These are phyloP conservation scores for Manacus vitellinus DNA, from an alignment of 2,113 vertebrate species.

Conservation along the genomic window DNA sequence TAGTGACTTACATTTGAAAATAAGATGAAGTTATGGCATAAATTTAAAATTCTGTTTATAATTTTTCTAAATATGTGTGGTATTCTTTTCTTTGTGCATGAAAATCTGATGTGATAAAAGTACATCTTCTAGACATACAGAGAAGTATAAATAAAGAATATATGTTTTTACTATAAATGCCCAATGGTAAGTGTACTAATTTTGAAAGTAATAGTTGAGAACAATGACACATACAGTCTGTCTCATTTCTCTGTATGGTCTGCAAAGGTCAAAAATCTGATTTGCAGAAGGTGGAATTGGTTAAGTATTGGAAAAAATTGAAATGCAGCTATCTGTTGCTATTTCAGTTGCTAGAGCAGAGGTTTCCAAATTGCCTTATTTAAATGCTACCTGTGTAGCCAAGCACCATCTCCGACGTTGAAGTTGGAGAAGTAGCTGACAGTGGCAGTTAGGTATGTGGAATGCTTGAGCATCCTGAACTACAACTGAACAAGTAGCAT, in stretches of 20 bases:
- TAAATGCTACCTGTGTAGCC: not conserved
- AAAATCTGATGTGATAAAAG: not conserved
- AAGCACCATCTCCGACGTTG: not conserved
- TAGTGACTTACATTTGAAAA: not conserved
- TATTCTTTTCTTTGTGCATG: not conserved
- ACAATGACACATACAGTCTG: accelerated
- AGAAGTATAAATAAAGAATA: not conserved
- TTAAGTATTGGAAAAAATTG: not conserved
- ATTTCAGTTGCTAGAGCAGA: not conserved
- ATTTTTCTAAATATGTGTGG: not conserved
- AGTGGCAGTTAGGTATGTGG: not conserved
- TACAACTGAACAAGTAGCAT: not conserved
- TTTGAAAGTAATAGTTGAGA: not conserved
- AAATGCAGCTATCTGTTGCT: not conserved
- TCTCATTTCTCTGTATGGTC: not conserved
- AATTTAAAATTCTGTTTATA: not conserved
- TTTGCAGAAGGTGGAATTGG: not conserved
- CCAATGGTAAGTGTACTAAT: not conserved
- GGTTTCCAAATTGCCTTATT: not conserved
- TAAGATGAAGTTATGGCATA: not conserved
- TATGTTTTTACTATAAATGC: not conserved
- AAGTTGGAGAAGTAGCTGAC: not conserved
- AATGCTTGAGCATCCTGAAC: not conserved
- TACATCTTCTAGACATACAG: not conserved
- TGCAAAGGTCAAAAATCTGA: not conserved